Evolutionary conservation across 2,113 vertebrate species (phyloP).

Genomic region (Takifugu bimaculatus): DNA sequence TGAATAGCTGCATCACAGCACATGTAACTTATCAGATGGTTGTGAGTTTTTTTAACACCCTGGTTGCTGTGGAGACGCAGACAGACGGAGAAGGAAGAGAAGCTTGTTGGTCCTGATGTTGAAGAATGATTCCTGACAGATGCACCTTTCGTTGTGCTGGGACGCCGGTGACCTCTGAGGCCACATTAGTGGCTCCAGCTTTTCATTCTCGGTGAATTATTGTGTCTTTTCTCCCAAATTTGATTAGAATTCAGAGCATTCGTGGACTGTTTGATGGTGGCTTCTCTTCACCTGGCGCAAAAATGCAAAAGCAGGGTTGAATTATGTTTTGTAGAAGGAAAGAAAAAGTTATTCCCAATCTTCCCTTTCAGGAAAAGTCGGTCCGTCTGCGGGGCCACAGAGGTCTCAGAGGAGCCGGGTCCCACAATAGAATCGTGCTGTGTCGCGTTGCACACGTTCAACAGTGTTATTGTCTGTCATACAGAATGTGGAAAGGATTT

Average conservation of each 20-base stretch:
- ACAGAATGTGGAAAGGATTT: constrained; percentile 35
- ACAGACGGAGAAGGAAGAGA: constrained; percentile 25
- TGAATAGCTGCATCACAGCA: constrained; percentile 57
- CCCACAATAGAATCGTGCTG: constrained; percentile 30
- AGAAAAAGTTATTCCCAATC: too few species aligned
- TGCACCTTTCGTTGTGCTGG: constrained; percentile 11
- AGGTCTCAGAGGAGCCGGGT: constrained; percentile 38
- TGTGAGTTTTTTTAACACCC: constrained; percentile 36
- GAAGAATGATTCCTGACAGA: constrained; percentile 27
- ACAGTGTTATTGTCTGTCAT: constrained; percentile 58
- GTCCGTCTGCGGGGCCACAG: neutral
- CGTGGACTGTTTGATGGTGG: too few species aligned
- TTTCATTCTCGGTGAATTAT: too few species aligned
- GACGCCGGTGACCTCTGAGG: constrained; percentile 23
- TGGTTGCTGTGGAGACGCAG: constrained; percentile 50
- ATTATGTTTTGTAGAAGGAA: too few species aligned
- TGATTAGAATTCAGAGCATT: too few species aligned
- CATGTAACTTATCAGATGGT: constrained; percentile 49
- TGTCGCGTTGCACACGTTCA: constrained; percentile 36
- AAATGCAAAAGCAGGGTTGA: too few species aligned
- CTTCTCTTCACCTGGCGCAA: too few species aligned
- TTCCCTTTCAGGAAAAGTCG: constrained; percentile 22
- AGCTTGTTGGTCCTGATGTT: neutral
- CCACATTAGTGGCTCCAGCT: too few species aligned
- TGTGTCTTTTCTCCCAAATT: too few species aligned